Percentiles rank a stretch among this genome's conserved stretches.
phyloP scores from a whole-genome alignment of 2,113 vertebrate genomes.

The Rhynchomys soricoides region DNA sequence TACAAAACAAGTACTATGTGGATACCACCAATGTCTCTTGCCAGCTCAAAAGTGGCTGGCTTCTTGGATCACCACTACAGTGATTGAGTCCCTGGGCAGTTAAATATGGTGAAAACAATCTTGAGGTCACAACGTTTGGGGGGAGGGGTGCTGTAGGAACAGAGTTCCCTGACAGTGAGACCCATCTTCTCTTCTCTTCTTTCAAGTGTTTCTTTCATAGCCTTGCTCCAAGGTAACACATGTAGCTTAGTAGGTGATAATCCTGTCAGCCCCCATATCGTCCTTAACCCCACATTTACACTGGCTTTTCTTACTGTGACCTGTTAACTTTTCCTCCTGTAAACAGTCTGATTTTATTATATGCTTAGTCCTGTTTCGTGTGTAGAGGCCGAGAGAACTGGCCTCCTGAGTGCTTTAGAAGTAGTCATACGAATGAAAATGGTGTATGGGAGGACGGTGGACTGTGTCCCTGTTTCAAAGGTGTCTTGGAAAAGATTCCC shows the following conservation, averaged over 20 bases:
- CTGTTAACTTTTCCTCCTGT: too few relatives aligned
- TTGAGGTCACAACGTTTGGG: neutral
- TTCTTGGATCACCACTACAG: neutral
- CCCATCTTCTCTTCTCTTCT: neutral
- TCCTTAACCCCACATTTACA: neutral
- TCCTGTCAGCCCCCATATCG: neutral
- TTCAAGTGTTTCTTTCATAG: neutral
- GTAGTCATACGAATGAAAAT: neutral
- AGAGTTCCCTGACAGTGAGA: too few relatives aligned
- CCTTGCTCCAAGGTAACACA: neutral
- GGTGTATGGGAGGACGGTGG: neutral
- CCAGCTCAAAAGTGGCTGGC: neutral
- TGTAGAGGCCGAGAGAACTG: neutral
- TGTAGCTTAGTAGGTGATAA: neutral
- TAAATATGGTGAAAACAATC: neutral
- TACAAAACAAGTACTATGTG: neutral
- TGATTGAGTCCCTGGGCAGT: neutral
- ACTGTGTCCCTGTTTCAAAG: neutral
- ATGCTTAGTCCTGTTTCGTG: too few relatives aligned
- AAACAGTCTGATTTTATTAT: neutral
- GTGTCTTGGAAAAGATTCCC: neutral
- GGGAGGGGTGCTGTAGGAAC: too few relatives aligned
- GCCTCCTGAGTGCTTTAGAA: neutral
- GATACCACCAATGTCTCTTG: neutral
- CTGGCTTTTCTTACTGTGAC: neutral